Base-by-base conservation (phyloP, 1,140 invertebrate genomes). In the Radopholus similis region DNA sequence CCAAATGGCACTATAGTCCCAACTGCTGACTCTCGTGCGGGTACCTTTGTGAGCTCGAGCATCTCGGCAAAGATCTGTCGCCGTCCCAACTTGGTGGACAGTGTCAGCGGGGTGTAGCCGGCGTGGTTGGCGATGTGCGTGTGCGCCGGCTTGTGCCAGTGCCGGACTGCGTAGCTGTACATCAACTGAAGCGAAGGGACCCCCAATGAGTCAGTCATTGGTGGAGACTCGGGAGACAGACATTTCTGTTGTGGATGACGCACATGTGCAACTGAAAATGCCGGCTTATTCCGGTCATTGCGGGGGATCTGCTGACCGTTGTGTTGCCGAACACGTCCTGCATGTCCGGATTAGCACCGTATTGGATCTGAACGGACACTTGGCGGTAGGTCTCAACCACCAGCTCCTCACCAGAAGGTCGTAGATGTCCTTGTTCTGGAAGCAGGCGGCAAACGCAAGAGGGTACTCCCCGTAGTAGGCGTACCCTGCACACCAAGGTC, bases 61-160 rank as follows among this genome's bases (percentile, higher is more conserved):
- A 98, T 97, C 85, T 97, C 95, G 71, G 90, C 88, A 84, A 98
- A 97, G 70, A 97, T 93, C 78, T 92, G 90, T 9, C 92, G 91
- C 65, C 95, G 87, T 55, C 94, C 95, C 56, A 98, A 85, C 84
- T 95, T 92, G 83, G 94, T 95, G 62, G 95, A 93, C 30, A 98
- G 86, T 0, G 94, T 96, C 18, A 98, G 84, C 0, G 95, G 94
- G 0, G 94, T 97, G 53, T 97, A 87, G 4, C 93, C 92, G n/a
- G 90, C 89, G 65, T 87, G 86, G 83, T 96, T 96, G 51, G 87
- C 86, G 30, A 94, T 89, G 4, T 91, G 90, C 78, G 93, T 92
- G 76, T 90, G 90, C 0, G 94, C 94, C 35, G 92, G 91, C 9
- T 89, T 87, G 81, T 90, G 91, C 4, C 93, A 93, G 85, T 97